These are phyloP conservation scores for Lepetodrilus schrolli DNA, from an alignment of 2,888 invertebrate genomes.

Conservation along the genomic window DNA sequence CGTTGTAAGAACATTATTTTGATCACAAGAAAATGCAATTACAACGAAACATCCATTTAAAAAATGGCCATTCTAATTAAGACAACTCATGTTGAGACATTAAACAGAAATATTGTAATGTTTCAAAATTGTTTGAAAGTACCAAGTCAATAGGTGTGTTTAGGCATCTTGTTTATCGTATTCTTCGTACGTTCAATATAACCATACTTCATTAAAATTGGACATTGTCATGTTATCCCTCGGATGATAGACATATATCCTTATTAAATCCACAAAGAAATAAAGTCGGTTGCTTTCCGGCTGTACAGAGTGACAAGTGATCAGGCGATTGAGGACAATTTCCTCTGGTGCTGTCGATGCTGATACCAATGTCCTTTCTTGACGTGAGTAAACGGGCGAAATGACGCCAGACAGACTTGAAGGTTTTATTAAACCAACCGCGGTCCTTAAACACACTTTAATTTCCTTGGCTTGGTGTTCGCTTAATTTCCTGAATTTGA, in stretches of 20 bases:
- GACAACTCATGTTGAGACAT: too few species aligned
- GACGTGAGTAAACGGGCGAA: neutral
- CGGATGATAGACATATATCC: slow-evolving; percentile 5
- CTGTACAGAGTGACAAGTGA: slow-evolving; percentile 10
- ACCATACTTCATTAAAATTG: too few species aligned
- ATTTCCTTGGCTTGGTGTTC: slow-evolving; percentile 6
- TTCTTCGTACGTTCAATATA: too few species aligned
- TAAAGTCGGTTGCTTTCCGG: neutral
- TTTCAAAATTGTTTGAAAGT: too few species aligned
- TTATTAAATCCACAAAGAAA: slow-evolving; percentile 27
- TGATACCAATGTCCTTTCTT: neutral
- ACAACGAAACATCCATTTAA: too few species aligned
- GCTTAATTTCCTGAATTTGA: slow-evolving; percentile 24
- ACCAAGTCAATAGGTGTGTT: too few species aligned
- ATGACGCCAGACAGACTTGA: slow-evolving; percentile 20
- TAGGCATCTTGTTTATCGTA: too few species aligned
- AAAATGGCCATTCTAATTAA: too few species aligned
- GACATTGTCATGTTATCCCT: neutral
- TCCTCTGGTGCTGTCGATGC: neutral
- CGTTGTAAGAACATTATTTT: too few species aligned
- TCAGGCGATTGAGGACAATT: neutral
- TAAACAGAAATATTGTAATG: too few species aligned
- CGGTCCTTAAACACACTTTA: slow-evolving; percentile 24
- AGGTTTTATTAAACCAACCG: slow-evolving; percentile 24
- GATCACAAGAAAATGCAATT: too few species aligned